These are phyloP conservation scores for Bimastos eiseni DNA, from an alignment of 2,888 invertebrate genomes.

Conservation along the genomic window DNA sequence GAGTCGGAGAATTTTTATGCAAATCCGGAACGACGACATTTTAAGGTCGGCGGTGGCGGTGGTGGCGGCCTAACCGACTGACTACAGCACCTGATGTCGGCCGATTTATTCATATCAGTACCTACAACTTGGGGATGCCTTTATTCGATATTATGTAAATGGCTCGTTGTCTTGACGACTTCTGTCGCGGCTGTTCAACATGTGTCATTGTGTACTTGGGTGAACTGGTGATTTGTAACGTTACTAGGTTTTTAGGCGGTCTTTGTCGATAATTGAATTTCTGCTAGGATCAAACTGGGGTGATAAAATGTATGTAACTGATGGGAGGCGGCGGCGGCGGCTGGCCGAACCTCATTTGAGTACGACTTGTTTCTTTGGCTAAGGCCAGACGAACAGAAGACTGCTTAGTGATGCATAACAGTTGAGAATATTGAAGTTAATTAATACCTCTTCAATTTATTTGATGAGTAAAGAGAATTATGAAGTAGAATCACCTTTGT, in stretches of 20 bases:
- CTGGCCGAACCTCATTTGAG: neutral
- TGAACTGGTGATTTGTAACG: conserved; percentile 2
- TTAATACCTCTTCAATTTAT: neutral
- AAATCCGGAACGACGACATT: neutral
- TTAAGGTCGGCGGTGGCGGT: neutral
- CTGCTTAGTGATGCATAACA: neutral
- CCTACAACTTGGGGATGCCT: neutral
- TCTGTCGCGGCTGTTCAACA: conserved; percentile 8
- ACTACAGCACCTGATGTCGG: neutral
- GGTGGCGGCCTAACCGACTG: neutral
- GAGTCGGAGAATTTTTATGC: neutral
- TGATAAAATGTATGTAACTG: neutral
- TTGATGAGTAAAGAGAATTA: neutral
- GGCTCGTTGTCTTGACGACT: conserved; percentile 8
- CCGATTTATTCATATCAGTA: neutral
- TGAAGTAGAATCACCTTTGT: neutral
- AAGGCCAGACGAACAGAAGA: neutral
- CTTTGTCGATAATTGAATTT: neutral
- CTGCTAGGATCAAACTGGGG: neutral
- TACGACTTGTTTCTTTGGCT: neutral
- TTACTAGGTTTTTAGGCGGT: conserved; percentile 18
- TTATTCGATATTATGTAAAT: conserved; percentile 22
- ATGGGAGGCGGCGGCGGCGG: neutral
- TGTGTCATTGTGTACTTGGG: neutral
- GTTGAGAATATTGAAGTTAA: neutral